Evolutionary conservation across 1,140 invertebrate species (phyloP).

Genomic region (Drosophila eugracilis): DNA sequence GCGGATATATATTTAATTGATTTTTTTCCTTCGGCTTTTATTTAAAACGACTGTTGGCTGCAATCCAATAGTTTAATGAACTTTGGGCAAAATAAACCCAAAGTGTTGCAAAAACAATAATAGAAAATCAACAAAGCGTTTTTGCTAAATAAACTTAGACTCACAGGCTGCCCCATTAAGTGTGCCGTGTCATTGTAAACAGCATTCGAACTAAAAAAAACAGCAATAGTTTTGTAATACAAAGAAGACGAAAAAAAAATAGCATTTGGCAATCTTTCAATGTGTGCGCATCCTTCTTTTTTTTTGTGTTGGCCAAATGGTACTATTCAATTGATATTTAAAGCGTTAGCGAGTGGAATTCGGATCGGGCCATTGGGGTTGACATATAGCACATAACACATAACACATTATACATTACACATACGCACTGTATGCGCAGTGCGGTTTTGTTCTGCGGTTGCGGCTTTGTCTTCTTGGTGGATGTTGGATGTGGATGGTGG

Average conservation of each 20-base stretch:
- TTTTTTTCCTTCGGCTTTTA: no score
- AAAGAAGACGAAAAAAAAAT: background rate
- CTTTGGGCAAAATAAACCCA: conserved; percentile 34
- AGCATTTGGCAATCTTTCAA: conserved; percentile 38
- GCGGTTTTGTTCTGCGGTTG: conserved; percentile 52
- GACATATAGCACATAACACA: conserved; percentile 33
- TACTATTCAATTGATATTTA: conserved; percentile 54
- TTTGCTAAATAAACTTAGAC: conserved; percentile 63
- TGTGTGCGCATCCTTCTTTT: conserved; percentile 4
- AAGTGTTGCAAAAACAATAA: conserved; percentile 60
- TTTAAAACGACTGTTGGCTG: conserved; percentile 12
- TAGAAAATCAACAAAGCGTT: conserved; percentile 72
- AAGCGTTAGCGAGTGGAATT: conserved; percentile 39
- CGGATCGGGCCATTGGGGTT: conserved; percentile 10
- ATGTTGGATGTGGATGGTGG: background rate
- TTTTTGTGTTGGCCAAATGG: conserved; percentile 16
- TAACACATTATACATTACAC: conserved; percentile 37
- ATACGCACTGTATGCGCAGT: conserved; percentile 37
- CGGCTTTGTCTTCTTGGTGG: conserved; percentile 37
- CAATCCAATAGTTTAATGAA: conserved; percentile 64
- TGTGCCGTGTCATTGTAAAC: conserved; percentile 66
- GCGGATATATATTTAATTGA: conserved; percentile 42
- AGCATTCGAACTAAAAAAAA: conserved; percentile 36
- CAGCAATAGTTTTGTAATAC: conserved; percentile 18
- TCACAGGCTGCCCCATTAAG: conserved; percentile 56